phyloP scores from a whole-genome alignment of 2,888 invertebrate species.

The Girardia tigrina region DNA sequence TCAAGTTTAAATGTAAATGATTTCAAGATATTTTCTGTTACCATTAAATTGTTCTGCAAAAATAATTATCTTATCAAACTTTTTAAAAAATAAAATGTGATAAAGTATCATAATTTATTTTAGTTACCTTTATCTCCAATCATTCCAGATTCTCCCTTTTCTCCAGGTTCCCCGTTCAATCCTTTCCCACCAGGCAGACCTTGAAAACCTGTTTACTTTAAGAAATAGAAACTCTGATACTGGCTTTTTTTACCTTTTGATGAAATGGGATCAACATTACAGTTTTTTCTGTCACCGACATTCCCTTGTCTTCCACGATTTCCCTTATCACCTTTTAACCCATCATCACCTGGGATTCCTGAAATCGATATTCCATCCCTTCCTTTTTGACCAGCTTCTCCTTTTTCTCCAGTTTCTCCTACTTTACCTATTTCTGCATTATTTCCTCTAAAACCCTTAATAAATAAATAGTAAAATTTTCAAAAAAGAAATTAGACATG shows the following conservation, averaged over 20 bases:
- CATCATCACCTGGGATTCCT: background rate
- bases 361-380: background rate
- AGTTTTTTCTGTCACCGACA: background rate
- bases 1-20: no score
- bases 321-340: background rate
- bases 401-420: background rate
- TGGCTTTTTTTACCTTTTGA: background rate
- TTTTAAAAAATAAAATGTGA: no score
- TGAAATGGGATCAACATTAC: background rate
- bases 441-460: no score
- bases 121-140: background rate
- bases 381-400: background rate
- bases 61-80: no score
- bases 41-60: no score
- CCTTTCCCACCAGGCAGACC: background rate
- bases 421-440: no score
- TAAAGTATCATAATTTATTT: background rate
- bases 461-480: no score
- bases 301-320: conserved; percentile 14
- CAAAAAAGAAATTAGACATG: no score
- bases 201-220: background rate
- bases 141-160: background rate
- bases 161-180: background rate
- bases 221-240: background rate
- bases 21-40: no score